Percentiles rank a stretch among this genome's conserved stretches.
phyloP scores from a whole-genome alignment of 2,888 invertebrate species.

The Epinotia ramella region DNA sequence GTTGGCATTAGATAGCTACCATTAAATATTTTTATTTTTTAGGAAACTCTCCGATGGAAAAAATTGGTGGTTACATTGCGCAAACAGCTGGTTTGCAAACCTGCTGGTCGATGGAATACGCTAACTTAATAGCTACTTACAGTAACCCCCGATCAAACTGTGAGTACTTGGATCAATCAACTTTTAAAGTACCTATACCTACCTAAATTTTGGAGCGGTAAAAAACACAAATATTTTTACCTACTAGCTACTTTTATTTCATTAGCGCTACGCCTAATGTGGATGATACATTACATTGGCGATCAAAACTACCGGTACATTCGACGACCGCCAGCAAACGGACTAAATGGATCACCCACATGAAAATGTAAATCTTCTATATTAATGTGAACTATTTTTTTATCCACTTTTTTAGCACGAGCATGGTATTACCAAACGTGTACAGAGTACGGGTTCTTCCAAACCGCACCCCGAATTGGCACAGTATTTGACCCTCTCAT shows the following conservation, averaged over 20 bases:
- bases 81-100: constrained; percentile 50
- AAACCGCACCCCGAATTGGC: constrained; percentile 83
- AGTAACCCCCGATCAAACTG: constrained; percentile 56
- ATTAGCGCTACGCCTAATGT: no score
- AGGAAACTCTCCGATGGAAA: constrained; percentile 75
- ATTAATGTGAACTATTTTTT: neutral
- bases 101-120: constrained; percentile 64
- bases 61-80: constrained; percentile 71
- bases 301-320: no score
- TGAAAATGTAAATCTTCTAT: neutral
- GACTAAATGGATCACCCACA: no score
- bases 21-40: constrained; percentile 22
- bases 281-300: no score
- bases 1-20: neutral
- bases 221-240: no score
- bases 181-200: no score
- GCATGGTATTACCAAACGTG: constrained; percentile 95
- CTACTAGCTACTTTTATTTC: no score
- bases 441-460: constrained; percentile 94
- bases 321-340: no score
- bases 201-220: no score
- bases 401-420: constrained; percentile 80
- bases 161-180: constrained; percentile 54
- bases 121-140: constrained; percentile 57
- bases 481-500: constrained; percentile 72